These are phyloP conservation scores for Chlamydotis undulata DNA, from an alignment of 2,113 vertebrate species.

Conservation along the genomic window DNA sequence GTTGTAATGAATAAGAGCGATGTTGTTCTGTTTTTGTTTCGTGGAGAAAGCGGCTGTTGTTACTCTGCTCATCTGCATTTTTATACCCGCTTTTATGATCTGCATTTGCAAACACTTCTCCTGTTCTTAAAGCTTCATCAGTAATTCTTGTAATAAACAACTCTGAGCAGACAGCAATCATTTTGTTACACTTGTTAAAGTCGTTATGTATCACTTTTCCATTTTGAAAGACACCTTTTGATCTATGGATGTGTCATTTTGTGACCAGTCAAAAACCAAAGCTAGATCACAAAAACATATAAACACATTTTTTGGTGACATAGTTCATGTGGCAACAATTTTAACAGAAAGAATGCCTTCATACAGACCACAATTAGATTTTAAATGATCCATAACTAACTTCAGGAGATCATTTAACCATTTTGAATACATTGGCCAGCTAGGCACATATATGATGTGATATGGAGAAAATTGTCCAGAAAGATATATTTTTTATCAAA, in stretches of 20 bases:
- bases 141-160: not conserved
- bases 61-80: not conserved
- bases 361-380: not conserved
- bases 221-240: not conserved
- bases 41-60: not conserved
- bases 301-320: not conserved
- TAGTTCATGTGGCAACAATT: not conserved
- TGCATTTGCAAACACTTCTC: not conserved
- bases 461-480: not conserved
- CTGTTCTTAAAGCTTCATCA: not conserved
- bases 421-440: not conserved
- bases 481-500: not conserved
- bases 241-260: not conserved
- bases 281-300: not conserved
- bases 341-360: not conserved
- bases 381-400: not conserved
- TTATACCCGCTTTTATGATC: not conserved
- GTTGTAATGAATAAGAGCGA: not conserved
- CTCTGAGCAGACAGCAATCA: not conserved
- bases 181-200: not conserved
- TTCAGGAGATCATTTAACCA: not conserved
- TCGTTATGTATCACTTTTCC: not conserved
- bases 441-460: not conserved
- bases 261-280: not conserved
- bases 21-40: not conserved